Conservation (phyloP, 92 coral and sea anemone genomes). For the Phenganax stokvisi region DNA sequence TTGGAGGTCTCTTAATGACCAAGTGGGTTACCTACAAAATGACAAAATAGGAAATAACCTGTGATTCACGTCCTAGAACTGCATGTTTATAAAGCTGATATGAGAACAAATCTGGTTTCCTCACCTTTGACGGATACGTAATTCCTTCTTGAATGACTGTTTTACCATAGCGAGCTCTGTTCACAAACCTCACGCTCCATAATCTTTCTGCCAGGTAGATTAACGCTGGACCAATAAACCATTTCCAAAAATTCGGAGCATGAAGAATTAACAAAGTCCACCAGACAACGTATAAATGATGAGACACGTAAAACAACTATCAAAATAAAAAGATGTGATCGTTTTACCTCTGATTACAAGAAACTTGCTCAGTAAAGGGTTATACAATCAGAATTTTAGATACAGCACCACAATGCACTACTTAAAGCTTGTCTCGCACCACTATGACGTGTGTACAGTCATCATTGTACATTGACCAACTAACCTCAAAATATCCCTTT, state of each 20-base stretch:
- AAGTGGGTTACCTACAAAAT: slow-evolving; percentile 20
- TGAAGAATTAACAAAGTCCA: slow-evolving; percentile 25
- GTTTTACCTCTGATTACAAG: neutral
- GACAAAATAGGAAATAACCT: neutral
- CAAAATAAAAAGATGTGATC: neutral
- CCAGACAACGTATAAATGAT: slow-evolving; percentile 29
- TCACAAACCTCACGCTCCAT: slow-evolving; percentile 13
- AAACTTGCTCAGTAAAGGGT: neutral
- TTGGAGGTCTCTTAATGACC: slow-evolving; percentile 29
- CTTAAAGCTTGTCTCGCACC: too few relatives aligned
- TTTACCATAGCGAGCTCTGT: slow-evolving; percentile 27
- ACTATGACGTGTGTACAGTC: too few relatives aligned
- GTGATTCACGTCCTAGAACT: neutral
- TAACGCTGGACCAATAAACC: slow-evolving; percentile 26
- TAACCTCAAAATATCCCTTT: slow-evolving; percentile 24
- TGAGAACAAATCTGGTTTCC: neutral
- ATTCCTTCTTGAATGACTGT: slow-evolving; percentile 33
- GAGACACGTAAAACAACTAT: slow-evolving; percentile 21
- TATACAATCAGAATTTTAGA: neutral
- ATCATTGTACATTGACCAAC: neutral
- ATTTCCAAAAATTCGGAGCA: slow-evolving; percentile 35
- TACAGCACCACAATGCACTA: neutral
- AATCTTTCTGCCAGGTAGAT: slow-evolving; percentile 17
- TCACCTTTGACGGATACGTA: slow-evolving; percentile 22
- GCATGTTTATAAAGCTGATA: neutral